A percentile compares a stretch with the other conserved stretches of the same genome.
phyloP scores from a whole-genome alignment of 2,113 vertebrate genomes.

The Catagonus wagneri region DNA sequence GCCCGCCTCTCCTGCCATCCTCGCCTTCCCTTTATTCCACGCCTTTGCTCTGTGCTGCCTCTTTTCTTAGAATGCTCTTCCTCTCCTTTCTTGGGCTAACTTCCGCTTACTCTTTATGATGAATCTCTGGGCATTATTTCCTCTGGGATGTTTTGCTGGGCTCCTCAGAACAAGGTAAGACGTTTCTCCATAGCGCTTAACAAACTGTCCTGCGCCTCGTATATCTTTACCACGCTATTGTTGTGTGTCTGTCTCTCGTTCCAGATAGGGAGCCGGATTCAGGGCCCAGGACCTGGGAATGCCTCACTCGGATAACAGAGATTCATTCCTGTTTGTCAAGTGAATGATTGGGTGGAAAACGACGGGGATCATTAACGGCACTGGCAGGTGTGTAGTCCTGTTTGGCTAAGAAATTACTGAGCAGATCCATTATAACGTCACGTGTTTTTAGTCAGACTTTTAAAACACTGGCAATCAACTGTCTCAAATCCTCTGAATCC shows the following conservation, averaged over 20 bases:
- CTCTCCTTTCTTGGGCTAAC: conserved; percentile 2
- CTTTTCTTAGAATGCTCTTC: background rate
- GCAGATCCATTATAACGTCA: background rate
- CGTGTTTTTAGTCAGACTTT: conserved; percentile 36
- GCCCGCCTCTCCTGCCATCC: background rate
- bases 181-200: background rate
- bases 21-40: background rate
- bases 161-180: background rate
- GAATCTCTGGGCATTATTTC: background rate
- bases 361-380: background rate
- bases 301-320: background rate
- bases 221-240: background rate
- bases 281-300: background rate
- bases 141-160: background rate
- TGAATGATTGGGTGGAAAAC: background rate
- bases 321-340: background rate
- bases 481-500: conserved; percentile 19
- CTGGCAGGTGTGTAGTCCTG: background rate
- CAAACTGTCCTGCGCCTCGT: background rate
- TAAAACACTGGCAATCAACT: background rate
- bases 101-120: background rate
- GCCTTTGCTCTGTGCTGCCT: background rate
- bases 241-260: background rate
- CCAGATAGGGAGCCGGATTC: background rate
- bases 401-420: conserved; percentile 32